phyloP scores from a whole-genome alignment of 1,140 invertebrate species.

The Neodiprion virginianus region DNA sequence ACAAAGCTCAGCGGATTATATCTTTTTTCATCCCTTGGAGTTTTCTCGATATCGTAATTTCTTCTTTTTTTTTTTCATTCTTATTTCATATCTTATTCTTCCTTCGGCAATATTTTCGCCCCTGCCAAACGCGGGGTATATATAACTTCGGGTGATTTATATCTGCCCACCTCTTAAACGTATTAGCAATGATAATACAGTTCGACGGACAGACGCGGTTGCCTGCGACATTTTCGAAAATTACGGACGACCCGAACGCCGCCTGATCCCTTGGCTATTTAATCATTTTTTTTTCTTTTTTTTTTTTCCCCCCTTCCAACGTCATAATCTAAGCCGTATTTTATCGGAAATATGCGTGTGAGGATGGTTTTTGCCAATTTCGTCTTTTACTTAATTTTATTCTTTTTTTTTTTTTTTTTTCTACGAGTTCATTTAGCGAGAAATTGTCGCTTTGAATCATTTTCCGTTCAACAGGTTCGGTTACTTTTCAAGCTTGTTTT shows the following conservation, averaged over 20 bases:
- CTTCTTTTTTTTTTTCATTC: not conserved
- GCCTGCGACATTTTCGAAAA: not conserved
- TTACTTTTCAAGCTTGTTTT: too few species aligned
- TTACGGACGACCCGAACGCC: not conserved
- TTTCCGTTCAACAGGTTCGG: too few species aligned
- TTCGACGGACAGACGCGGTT: not conserved
- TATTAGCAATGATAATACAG: conserved; percentile 2
- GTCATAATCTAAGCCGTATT: too few species aligned
- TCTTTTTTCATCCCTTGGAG: not conserved
- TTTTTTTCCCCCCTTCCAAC: too few species aligned
- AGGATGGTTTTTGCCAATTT: too few species aligned
- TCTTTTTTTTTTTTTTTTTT: not conserved
- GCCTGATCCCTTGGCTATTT: not conserved
- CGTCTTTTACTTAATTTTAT: not conserved
- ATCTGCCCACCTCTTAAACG: not conserved
- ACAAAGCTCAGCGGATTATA: too few species aligned
- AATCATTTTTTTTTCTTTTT: not conserved
- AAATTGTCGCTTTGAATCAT: too few species aligned
- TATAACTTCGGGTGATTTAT: not conserved
- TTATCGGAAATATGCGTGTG: too few species aligned
- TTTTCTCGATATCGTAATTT: not conserved
- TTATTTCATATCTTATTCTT: not conserved
- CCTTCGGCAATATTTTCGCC: not conserved
- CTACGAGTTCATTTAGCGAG: too few species aligned
- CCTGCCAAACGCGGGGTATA: not conserved